A percentile compares a stretch with the other conserved stretches of the same genome.
Conservation (phyloP, 2,888 invertebrate genomes). For the Ormyrus thymus region DNA sequence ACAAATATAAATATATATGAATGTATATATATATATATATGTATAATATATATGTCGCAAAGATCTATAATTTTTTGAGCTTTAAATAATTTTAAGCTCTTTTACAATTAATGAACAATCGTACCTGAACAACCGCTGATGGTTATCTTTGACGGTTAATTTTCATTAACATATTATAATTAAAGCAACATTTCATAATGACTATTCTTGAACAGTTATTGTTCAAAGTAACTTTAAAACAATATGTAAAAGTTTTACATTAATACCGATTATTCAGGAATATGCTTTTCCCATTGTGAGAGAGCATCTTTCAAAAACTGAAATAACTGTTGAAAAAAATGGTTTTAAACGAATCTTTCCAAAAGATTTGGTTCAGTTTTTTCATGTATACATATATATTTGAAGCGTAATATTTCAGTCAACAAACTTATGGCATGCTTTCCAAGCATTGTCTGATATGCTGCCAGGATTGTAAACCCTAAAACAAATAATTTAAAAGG, state of each 20-base stretch:
- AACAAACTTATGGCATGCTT: conserved; percentile 79
- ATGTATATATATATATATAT: conserved; percentile 12
- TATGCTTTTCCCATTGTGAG: conserved; percentile 15
- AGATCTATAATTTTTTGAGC: neutral
- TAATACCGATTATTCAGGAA: conserved; percentile 20
- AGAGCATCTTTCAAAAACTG: conserved; percentile 7
- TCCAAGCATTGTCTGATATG: conserved; percentile 85
- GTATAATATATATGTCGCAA: conserved; percentile 1
- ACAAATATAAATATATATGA: conserved; percentile 11
- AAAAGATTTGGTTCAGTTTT: conserved; percentile 14
- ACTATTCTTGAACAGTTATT: conserved; percentile 1
- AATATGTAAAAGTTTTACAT: conserved; percentile 16
- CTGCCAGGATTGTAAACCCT: conserved; percentile 87
- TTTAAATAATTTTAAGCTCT: conserved; percentile 6
- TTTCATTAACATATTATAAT: neutral
- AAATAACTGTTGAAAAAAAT: neutral
- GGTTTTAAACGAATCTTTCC: conserved; percentile 12
- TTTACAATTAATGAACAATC: neutral
- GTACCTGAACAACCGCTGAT: neutral
- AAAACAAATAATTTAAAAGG: conserved; percentile 62
- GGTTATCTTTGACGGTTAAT: neutral
- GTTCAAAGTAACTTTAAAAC: conserved; percentile 11
- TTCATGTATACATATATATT: neutral
- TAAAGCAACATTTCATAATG: conserved; percentile 3
- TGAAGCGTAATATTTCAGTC: conserved; percentile 18